Evolutionary conservation across 2,113 vertebrate species (phyloP).

Genomic region (Melanocharis versteri): DNA sequence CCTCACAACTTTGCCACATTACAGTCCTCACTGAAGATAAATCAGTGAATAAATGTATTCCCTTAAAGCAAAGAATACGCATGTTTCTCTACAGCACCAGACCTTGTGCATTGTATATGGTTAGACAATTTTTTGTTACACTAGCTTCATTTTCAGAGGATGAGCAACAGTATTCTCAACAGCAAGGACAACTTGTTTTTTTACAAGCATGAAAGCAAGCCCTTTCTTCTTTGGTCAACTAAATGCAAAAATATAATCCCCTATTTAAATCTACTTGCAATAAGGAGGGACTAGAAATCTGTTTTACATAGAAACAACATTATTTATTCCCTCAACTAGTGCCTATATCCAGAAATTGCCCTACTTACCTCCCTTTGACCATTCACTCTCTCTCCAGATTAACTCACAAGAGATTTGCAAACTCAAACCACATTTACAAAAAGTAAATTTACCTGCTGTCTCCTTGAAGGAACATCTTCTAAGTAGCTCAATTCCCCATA

Average conservation of each 20-base stretch:
- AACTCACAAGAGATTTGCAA: background rate
- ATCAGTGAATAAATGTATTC: background rate
- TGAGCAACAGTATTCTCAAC: background rate
- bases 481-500: background rate
- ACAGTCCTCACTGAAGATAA: background rate
- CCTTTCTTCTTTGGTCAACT: background rate
- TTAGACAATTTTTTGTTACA: background rate
- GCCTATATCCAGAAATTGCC: background rate
- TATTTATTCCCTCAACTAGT: background rate
- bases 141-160: background rate
- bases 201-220: background rate
- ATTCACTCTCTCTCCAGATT: background rate
- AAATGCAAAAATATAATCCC: background rate
- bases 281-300: background rate
- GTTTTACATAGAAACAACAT: background rate
- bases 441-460: background rate
- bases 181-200: background rate
- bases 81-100: background rate
- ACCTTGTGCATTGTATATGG: background rate
- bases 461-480: background rate
- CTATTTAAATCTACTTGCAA: background rate
- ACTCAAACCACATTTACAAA: background rate
- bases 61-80: background rate
- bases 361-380: background rate
- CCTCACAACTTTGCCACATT: background rate